These are phyloP conservation scores for Rhizomys pruinosus DNA, from an alignment of 2,113 vertebrate species.

Conservation along the genomic window DNA sequence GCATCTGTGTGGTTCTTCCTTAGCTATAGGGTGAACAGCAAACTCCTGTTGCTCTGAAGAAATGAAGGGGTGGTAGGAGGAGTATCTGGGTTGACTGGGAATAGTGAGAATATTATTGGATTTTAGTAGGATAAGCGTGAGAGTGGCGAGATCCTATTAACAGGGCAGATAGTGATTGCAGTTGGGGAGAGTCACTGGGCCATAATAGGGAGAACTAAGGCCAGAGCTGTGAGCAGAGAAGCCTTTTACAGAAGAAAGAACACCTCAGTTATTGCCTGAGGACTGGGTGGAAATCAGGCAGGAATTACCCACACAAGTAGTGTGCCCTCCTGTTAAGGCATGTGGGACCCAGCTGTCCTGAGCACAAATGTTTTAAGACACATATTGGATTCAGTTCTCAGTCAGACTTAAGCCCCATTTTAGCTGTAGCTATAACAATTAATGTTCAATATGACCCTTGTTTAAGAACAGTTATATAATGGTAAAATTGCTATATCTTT, in stretches of 20 bases:
- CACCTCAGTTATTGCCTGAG: too few species aligned
- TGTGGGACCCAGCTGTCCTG: not conserved
- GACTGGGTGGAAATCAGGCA: not conserved
- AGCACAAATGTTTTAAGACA: not conserved
- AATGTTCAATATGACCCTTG: not conserved
- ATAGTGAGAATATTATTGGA: not conserved
- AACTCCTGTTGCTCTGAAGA: not conserved
- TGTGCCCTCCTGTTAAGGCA: not conserved
- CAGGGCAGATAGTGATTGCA: not conserved
- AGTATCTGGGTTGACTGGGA: not conserved
- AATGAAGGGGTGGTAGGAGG: not conserved
- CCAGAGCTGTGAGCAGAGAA: not conserved
- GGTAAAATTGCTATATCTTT: not conserved
- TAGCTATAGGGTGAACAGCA: not conserved
- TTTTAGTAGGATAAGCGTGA: not conserved
- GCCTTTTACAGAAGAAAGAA: not conserved
- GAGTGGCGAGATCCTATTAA: not conserved
- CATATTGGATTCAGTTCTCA: not conserved
- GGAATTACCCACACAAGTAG: not conserved
- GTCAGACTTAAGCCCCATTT: not conserved
- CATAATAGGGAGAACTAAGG: not conserved
- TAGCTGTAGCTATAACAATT: not conserved
- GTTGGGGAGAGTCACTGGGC: too few species aligned
- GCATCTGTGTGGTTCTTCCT: not conserved
- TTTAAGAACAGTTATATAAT: not conserved